Percentiles rank a stretch among this genome's conserved stretches.
Conservation (phyloP, 2,797 vertebrate species). For the Cephalopachus bancanus region DNA sequence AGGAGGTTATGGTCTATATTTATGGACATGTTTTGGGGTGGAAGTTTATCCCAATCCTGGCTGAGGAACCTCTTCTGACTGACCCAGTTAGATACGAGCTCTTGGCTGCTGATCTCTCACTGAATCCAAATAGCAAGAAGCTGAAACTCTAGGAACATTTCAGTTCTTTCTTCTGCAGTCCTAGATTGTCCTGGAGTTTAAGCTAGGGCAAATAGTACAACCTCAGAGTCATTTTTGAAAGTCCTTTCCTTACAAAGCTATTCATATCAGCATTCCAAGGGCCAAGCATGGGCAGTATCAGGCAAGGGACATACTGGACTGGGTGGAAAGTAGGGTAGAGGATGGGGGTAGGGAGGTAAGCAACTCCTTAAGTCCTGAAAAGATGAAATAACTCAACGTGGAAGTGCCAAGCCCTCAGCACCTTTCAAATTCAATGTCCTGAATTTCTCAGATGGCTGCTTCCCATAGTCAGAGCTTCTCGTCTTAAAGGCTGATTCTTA, state of each 20-base stretch:
- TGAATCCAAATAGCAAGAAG: neutral
- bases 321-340: neutral
- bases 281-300: neutral
- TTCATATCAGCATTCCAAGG: neutral
- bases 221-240: slow-evolving; percentile 16
- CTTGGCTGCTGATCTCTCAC: neutral
- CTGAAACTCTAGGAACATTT: neutral
- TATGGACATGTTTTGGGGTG: neutral
- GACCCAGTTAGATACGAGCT: neutral
- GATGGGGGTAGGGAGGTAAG: neutral
- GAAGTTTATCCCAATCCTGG: neutral
- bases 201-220: neutral
- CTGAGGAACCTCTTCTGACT: neutral
- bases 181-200: neutral
- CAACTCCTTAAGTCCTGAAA: neutral
- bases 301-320: neutral
- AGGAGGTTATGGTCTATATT: neutral
- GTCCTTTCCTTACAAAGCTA: neutral
- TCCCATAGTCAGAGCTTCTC: slow-evolving; percentile 31
- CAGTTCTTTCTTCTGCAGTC: neutral
- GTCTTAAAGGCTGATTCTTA: neutral
- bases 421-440: neutral
- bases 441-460: slow-evolving; percentile 6
- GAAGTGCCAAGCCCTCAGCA: neutral
- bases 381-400: slow-evolving; percentile 26